These are phyloP conservation scores for Drosophila monieri DNA, from an alignment of 2,888 invertebrate species.

Conservation along the genomic window DNA sequence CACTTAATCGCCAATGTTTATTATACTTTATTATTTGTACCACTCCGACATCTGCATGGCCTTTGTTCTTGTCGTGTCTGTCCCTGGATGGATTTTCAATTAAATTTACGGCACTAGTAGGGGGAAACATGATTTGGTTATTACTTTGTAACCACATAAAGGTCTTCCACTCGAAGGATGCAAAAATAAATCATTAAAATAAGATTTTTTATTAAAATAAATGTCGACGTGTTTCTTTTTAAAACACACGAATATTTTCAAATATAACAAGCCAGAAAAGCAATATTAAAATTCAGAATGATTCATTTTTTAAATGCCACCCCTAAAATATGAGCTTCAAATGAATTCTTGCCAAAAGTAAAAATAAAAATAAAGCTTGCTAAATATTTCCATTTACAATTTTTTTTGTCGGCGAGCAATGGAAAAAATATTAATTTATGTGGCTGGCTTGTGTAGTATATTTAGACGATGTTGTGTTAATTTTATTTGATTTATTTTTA, in stretches of 20 bases:
- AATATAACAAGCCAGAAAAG: neutral
- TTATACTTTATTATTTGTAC: conserved; percentile 70
- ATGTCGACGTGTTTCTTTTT: neutral
- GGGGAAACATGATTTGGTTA: conserved; percentile 23
- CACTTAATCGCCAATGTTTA: conserved; percentile 73
- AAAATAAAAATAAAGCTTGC: conserved; percentile 6
- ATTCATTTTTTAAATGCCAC: conserved; percentile 10
- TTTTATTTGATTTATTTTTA: conserved; percentile 76
- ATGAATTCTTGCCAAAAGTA: neutral
- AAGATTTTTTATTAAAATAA: no score
- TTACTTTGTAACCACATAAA: conserved; percentile 4
- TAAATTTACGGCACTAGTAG: conserved; percentile 22
- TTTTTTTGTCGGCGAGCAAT: conserved; percentile 10
- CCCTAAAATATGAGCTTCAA: neutral
- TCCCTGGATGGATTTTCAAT: conserved; percentile 33
- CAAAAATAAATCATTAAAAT: no score
- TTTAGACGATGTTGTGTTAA: conserved; percentile 53
- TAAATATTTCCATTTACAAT: conserved; percentile 36
- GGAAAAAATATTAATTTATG: conserved; percentile 68
- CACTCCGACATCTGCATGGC: conserved; percentile 70
- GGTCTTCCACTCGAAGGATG: neutral
- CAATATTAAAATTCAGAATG: neutral
- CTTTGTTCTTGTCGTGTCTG: conserved; percentile 47
- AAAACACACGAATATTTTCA: neutral
- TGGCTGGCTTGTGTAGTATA: conserved; percentile 43